Base-by-base conservation (phyloP, 2,888 invertebrate species). In the Eutolmus rufibarbis region DNA sequence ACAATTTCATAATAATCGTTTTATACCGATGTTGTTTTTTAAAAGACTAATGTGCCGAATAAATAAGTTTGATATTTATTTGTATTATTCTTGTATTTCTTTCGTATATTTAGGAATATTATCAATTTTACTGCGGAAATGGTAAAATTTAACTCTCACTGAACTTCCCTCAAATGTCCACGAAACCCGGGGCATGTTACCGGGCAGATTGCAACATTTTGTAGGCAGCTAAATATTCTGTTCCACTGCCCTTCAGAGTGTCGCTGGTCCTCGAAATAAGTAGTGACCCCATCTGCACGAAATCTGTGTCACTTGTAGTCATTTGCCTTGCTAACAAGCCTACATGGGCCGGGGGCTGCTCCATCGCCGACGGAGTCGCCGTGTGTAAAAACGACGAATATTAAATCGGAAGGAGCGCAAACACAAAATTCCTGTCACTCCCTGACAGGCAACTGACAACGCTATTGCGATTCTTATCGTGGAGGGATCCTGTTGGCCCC, bases 401-500 rank as follows among this genome's bases (percentile, higher is more conserved):
- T 66, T 66, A 66, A 66, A 66, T 66, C 23, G 66, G 66, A 66
- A 66, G 66, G 66, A 66, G 66, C 28, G 9, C 43, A 28, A 79
- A 79, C 79, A 51, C 23, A 79, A 79, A 79, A 51, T 51, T 46
- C 79, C 51, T 79, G 51, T 79, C 79, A 79, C 46, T 79, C 79
- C 51, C 51, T 79, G 79, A 79, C 79, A 79, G 40, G 16, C 28
- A 79, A 79, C 79, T 79, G 79, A 79, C 79, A 79, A 51, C 51
- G 28, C 51, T 79, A 51, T 79, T 51, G 7, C 51, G 31, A 79
- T 79, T 79, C 79, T 79, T 79, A 37, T 66, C 66, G 66, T 9
- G 14, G 66, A 51, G 57, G 19, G 37, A 57, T 23, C 66, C n/a
- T 82, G 82, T 82, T 82, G 34, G 82, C 66, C 66, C 34, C 57